A percentile compares a stretch with the other conserved stretches of the same genome.
phyloP scores from a whole-genome alignment of 2,113 vertebrate species.

The Platysteira castanea region DNA sequence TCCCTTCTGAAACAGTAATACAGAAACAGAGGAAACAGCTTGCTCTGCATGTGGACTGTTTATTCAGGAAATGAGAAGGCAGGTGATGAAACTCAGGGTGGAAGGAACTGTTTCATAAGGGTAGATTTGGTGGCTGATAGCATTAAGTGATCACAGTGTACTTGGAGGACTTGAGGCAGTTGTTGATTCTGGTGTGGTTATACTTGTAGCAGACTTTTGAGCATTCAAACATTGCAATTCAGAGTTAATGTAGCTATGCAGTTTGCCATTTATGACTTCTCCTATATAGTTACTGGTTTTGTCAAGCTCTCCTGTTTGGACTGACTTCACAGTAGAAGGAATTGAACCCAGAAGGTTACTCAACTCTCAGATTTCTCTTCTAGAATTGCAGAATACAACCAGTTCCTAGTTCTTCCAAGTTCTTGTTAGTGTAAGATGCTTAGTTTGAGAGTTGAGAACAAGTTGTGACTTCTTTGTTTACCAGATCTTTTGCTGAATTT shows the following conservation, averaged over 20 bases:
- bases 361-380: background rate
- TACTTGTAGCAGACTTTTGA: background rate
- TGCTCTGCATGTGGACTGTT: background rate
- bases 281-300: background rate
- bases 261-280: background rate
- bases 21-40: background rate
- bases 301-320: background rate
- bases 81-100: conserved; percentile 3
- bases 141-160: background rate
- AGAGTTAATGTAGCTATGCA: background rate
- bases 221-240: background rate
- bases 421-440: background rate
- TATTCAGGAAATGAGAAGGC: conserved; percentile 10
- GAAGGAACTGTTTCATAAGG: conserved; percentile 22
- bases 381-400: background rate
- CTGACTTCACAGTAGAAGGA: background rate
- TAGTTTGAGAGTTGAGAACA: background rate
- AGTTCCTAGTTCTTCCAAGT: background rate
- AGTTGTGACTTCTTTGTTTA: background rate
- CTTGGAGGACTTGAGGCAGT: background rate
- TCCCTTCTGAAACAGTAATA: background rate
- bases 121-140: background rate
- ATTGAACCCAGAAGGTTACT: background rate
- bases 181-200: background rate
- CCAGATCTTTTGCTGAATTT: background rate